Conservation (phyloP, 2,113 vertebrate species). For the Indicator maculatus region DNA sequence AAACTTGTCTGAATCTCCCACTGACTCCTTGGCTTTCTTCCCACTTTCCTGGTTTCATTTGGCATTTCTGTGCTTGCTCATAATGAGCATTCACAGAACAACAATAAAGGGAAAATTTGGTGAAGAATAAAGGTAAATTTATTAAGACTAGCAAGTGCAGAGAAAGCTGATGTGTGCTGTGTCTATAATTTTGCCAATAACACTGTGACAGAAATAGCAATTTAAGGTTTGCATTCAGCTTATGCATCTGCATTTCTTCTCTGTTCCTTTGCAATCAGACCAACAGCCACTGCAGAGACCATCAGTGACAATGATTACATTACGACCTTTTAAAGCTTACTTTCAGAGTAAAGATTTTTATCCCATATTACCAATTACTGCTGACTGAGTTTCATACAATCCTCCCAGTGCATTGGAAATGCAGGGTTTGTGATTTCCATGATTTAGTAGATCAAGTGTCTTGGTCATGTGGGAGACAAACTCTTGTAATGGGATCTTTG, state of each 20-base stretch:
- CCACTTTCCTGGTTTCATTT: neutral
- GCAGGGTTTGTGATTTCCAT: conserved; percentile 70
- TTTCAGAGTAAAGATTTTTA: conserved; percentile 85
- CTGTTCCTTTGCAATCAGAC: conserved; percentile 24
- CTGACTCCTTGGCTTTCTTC: neutral
- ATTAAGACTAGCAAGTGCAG: neutral
- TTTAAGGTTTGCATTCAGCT: conserved; percentile 38
- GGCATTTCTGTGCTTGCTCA: neutral
- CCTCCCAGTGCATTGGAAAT: conserved; percentile 78
- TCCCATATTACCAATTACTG: conserved; percentile 89
- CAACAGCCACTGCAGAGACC: neutral
- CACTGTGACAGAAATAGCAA: neutral
- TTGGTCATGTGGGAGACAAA: neutral
- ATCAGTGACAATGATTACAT: conserved; percentile 60
- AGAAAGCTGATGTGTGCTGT: neutral
- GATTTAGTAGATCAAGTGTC: conserved; percentile 64
- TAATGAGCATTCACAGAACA: conserved; percentile 25
- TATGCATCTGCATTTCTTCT: conserved; percentile 27
- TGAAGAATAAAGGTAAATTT: conserved; percentile 53
- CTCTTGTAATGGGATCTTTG: conserved; percentile 49
- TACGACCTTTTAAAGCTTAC: conserved; percentile 82
- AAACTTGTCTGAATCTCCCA: conserved; percentile 23
- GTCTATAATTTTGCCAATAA: conserved; percentile 28
- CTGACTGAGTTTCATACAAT: conserved; percentile 86
- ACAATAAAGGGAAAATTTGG: conserved; percentile 43